Percentiles rank a stretch among this genome's conserved stretches.
phyloP scores from a whole-genome alignment of 2,113 vertebrate genomes.

The Thalassarche chlororhynchos region DNA sequence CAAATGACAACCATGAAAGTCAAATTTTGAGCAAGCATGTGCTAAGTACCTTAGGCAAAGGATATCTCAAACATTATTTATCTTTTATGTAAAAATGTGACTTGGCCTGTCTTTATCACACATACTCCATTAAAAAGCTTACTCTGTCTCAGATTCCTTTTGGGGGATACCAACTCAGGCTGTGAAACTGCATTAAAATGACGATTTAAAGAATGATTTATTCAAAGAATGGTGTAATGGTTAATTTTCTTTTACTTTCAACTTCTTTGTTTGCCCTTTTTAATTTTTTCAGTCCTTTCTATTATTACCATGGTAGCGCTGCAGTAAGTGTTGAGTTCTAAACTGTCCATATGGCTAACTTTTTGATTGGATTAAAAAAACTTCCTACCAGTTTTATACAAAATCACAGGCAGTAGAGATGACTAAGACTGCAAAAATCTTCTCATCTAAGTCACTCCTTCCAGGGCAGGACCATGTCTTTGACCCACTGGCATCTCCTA shows the following conservation, averaged over 20 bases:
- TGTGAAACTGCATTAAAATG: background rate
- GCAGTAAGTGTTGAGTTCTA: background rate
- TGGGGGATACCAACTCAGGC: background rate
- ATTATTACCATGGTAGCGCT: background rate
- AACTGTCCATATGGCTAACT: background rate
- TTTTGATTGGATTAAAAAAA: background rate
- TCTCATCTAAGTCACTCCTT: background rate
- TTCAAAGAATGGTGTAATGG: background rate
- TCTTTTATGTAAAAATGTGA: background rate
- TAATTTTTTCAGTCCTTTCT: background rate
- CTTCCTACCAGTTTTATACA: background rate
- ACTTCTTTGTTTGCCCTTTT: background rate
- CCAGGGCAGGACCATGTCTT: background rate
- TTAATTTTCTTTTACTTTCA: background rate
- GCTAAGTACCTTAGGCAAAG: background rate
- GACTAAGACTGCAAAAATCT: background rate
- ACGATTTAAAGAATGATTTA: background rate
- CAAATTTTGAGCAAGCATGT: conserved; percentile 7
- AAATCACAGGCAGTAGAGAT: background rate
- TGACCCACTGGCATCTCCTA: background rate
- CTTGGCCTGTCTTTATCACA: background rate
- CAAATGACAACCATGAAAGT: conserved; percentile 34
- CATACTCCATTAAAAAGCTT: background rate
- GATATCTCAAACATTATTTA: background rate
- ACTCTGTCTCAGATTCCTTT: background rate